Percentiles rank a stretch among this genome's conserved stretches.
Evolutionary conservation across 1,140 invertebrate genomes (phyloP).

Genomic region (Drosophila sturtevanti): DNA sequence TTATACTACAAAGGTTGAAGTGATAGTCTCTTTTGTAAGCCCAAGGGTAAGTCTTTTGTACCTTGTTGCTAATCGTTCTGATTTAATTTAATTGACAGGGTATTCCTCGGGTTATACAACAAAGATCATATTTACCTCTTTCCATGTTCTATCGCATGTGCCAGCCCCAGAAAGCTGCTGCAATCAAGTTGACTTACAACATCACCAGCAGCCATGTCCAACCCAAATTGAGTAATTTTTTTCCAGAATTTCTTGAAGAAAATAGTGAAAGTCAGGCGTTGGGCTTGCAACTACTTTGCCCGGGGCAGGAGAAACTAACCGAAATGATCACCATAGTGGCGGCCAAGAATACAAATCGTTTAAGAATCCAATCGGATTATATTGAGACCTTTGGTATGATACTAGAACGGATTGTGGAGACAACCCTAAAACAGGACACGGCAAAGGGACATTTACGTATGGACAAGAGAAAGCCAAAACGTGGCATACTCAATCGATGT

Average conservation of each 20-base stretch:
- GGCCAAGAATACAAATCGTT: constrained; percentile 77
- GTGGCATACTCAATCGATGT: constrained; percentile 58
- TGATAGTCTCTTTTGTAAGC: constrained; percentile 70
- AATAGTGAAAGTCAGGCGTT: constrained; percentile 66
- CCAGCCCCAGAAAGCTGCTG: constrained; percentile 72
- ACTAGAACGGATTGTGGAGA: constrained; percentile 63
- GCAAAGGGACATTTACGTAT: constrained; percentile 52
- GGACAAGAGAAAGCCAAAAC: constrained; percentile 64
- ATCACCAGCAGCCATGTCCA: constrained; percentile 59
- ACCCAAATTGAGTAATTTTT: constrained; percentile 65
- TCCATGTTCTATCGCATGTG: constrained; percentile 70
- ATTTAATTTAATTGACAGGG: constrained; percentile 40
- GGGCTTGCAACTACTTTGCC: constrained; percentile 66
- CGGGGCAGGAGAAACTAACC: constrained; percentile 57
- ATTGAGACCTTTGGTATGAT: constrained; percentile 73
- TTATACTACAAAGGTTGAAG: constrained; percentile 57
- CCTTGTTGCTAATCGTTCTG: neutral
- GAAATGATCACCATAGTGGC: constrained; percentile 76
- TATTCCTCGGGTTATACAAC: constrained; percentile 68
- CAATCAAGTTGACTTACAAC: constrained; percentile 75
- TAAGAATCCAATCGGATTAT: constrained; percentile 77
- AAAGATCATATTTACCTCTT: constrained; percentile 62
- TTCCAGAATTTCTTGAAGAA: constrained; percentile 61
- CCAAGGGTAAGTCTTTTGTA: constrained; percentile 40
- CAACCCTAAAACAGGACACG: constrained; percentile 50